Base-by-base conservation (phyloP, 2,888 invertebrate genomes). In the Netelia inedita region DNA sequence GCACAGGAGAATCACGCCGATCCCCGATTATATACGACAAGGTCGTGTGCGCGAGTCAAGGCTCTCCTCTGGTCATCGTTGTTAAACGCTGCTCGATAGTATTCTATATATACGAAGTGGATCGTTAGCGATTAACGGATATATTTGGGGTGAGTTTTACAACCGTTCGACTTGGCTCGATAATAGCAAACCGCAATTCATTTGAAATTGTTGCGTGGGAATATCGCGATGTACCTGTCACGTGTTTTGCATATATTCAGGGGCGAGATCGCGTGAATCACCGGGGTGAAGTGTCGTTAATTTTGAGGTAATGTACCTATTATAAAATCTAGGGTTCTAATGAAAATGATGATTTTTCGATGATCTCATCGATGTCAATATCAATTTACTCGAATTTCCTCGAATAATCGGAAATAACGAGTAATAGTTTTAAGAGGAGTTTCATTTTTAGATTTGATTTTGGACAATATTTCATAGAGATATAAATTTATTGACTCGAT, bases 61-160 rank as follows among this genome's bases (percentile, higher is more conserved):
- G 71, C 71, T 79, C 79, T 71, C 63, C 53, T 21, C 21, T 41
- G 63, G 71, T 79, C 50, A 63, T 71, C 71, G 71, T 63, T 46
- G 46, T 46, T 53, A 71, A 69, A 63, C 43, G 63, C 41, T 55
- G 71, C 63, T 79, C 71, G 50, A 63, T 71, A 72, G 19, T 14
- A 57, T 57, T 41, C 21, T 55, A 23, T 53, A 23, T 35, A 16
- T 63, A 43, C 55, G 71, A 79, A 79, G 79, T 79, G 23, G 71
- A 71, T 79, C 79, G 79, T 79, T 72, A 79, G 23, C 71, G 61
- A 63, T 57, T 63, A 59, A 63, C 35, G 63, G 50, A 63, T 71
- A 41, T 63, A 79, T 63, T 35, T 55, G 43, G 41, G 63, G 79
- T 79, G 71, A 61, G 63, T 61, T 63, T 79, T 79, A 53, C 19